phyloP scores from a whole-genome alignment of 2,113 vertebrate genomes.

The Solea senegalensis region DNA sequence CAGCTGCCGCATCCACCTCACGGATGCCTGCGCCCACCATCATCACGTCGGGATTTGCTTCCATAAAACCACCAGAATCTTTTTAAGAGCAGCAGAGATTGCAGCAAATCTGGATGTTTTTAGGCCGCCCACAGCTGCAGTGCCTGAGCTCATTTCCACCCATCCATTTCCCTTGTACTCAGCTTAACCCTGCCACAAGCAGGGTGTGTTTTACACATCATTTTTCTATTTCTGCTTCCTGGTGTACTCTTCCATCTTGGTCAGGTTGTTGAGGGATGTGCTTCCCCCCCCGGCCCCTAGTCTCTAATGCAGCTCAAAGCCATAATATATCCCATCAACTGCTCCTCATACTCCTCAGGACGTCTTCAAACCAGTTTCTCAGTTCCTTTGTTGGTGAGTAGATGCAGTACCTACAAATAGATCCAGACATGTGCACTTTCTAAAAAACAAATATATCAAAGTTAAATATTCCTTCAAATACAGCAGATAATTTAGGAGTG shows the following conservation, averaged over 20 bases:
- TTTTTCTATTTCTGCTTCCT: constrained; percentile 67
- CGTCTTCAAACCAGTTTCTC: not conserved
- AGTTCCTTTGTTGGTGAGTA: not conserved
- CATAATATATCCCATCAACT: constrained; percentile 8
- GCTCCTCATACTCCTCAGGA: not conserved
- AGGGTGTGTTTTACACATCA: constrained; percentile 81
- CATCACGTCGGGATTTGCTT: constrained; percentile 37
- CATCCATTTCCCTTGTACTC: constrained; percentile 67
- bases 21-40: constrained; percentile 17
- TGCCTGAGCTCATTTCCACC: constrained; percentile 58
- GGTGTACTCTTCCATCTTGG: constrained; percentile 42
- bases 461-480: constrained; percentile 16
- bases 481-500: constrained; percentile 44
- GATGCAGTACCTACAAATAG: not conserved
- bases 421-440: constrained; percentile 9
- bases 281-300: constrained; percentile 9
- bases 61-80: constrained; percentile 42
- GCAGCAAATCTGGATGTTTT: constrained; percentile 56
- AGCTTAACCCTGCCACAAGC: constrained; percentile 68
- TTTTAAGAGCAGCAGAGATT: constrained; percentile 48
- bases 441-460: constrained; percentile 28
- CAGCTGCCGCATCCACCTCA: constrained; percentile 17
- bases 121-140: constrained; percentile 58
- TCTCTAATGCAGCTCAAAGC: constrained; percentile 16
- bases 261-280: constrained; percentile 50